Base-by-base conservation (phyloP, 2,797 vertebrate genomes). In the Cyclura pinguis region DNA sequence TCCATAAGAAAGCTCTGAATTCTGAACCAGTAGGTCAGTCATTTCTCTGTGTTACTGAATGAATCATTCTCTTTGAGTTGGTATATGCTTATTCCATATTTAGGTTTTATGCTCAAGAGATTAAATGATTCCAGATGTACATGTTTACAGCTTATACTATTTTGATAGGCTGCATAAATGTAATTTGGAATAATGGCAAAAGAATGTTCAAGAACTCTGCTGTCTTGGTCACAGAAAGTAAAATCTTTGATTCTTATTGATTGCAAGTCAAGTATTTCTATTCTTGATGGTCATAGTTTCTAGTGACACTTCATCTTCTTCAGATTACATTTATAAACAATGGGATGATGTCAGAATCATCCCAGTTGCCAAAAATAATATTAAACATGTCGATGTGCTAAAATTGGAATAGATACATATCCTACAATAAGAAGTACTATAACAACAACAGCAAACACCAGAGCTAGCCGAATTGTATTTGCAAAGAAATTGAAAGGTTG, bases 121-220 rank as follows among this genome's bases (percentile, higher is more conserved):
- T 14, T 89, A 35, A 89, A 89, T 55, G 16, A 85, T 85, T 85
- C 83, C 88, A 85, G 59, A 78, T 85, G 83, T 57, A 78, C 24
- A 38, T 50, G 82, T 74, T 82, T 83, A 55, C 55, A 83, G 27
- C 50, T 72, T 59, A 76, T 69, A 24, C 82, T 67, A 27, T 69
- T 85, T 84, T 85, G 59, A n/a, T 77, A 64, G 59, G 14, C 77
- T 69, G 6, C n/a, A 32, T 57, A 85, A 78, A 85, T 78, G 59
- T 76, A 38, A 84, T 62, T n/a, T 84, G 69, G 62, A 62, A 85
- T 78, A 85, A 35, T 42, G 18, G 24, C 50, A 64, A 42, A 47
- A 67, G 24, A 35, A 88, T 88, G 52, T 74, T 88, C 38, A 76
- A 59, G 35, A 78, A 74, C 38, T 69, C 8, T 32, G 29, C 35